Conservation (phyloP, 2,797 vertebrate genomes). For the Urophycis tenuis region DNA sequence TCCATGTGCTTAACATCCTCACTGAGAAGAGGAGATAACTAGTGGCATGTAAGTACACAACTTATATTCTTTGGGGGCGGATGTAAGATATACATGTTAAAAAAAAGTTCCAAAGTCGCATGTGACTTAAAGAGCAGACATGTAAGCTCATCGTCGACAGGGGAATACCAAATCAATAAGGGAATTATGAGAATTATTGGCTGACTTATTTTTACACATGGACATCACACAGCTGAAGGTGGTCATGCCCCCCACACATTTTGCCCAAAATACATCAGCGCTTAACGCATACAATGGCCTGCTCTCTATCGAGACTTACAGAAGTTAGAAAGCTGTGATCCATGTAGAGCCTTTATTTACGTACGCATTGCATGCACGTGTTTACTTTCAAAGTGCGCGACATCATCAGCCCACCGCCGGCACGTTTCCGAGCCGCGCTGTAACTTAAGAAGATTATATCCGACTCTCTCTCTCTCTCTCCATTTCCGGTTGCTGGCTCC, state of each 20-base stretch:
- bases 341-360: not conserved
- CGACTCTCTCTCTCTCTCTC: too few relatives aligned
- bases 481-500: slow-evolving; percentile 25
- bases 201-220: not conserved
- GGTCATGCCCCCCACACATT: not conserved
- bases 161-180: not conserved
- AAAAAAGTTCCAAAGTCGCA: not conserved
- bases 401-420: not conserved
- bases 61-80: not conserved
- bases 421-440: not conserved
- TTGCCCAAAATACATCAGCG: not conserved
- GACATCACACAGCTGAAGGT: not conserved
- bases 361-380: not conserved
- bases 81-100: not conserved
- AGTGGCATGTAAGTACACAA: not conserved
- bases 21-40: too few relatives aligned
- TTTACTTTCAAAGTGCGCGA: not conserved
- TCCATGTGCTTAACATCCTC: not conserved
- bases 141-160: not conserved
- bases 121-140: not conserved
- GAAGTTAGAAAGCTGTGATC: not conserved
- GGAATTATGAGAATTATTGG: not conserved
- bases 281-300: not conserved
- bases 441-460: not conserved
- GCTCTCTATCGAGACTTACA: not conserved